A percentile compares a stretch with the other conserved stretches of the same genome.
Evolutionary conservation across 2,888 invertebrate genomes (phyloP).

Genomic region (Eueremaeus valkanovi): DNA sequence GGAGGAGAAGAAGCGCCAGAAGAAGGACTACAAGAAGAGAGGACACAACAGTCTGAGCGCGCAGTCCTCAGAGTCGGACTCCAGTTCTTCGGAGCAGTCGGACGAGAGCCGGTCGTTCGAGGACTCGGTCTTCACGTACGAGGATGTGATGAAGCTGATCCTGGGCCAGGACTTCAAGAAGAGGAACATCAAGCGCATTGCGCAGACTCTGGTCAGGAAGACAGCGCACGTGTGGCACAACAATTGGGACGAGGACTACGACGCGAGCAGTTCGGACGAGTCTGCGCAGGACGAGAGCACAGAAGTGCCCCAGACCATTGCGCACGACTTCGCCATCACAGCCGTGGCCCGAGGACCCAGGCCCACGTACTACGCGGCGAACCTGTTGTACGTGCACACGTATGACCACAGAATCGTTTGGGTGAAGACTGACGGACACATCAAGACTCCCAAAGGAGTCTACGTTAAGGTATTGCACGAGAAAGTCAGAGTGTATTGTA

Average conservation of each 20-base stretch:
- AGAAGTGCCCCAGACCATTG: constrained; percentile 22
- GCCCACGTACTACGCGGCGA: constrained; percentile 35
- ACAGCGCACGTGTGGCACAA: constrained; percentile 36
- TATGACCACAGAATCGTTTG: constrained; percentile 38
- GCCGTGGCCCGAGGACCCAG: constrained; percentile 32
- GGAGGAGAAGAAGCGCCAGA: background rate
- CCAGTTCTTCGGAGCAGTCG: background rate
- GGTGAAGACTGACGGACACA: constrained; percentile 36
- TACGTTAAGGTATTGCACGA: no score
- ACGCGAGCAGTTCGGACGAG: constrained; percentile 15
- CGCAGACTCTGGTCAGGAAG: constrained; percentile 31
- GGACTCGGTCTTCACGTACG: constrained; percentile 29
- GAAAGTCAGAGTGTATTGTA: no score
- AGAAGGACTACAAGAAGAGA: background rate
- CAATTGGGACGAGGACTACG: constrained; percentile 29
- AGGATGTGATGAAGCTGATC: constrained; percentile 37
- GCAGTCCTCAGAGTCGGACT: background rate
- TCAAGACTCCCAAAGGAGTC: constrained; percentile 5
- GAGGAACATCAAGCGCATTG: constrained; percentile 10
- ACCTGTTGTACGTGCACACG: constrained; percentile 31
- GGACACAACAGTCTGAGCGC: background rate
- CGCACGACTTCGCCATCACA: constrained; percentile 37
- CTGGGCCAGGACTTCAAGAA: constrained; percentile 27
- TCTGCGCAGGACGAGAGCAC: background rate
- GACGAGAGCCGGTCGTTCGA: constrained; percentile 10